These are phyloP conservation scores for Terebella lapidaria DNA, from an alignment of 2,888 invertebrate species.

Conservation along the genomic window DNA sequence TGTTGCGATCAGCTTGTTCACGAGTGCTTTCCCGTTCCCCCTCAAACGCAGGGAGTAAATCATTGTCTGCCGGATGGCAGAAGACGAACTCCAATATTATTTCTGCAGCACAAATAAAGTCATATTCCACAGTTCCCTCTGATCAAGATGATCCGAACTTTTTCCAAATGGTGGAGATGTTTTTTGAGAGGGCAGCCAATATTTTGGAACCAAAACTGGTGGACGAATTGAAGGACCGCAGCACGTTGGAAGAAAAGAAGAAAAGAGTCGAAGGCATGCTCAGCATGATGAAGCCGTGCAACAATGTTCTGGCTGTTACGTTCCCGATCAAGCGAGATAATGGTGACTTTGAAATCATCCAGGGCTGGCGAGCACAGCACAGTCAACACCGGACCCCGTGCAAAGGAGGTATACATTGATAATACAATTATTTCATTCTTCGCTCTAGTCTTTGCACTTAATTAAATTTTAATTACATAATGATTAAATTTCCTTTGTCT, in stretches of 20 bases:
- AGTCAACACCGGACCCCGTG: conserved; percentile 94
- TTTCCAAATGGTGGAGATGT: conserved; percentile 74
- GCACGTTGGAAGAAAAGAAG: conserved; percentile 73
- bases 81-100: too few relatives aligned
- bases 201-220: conserved; percentile 77
- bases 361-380: conserved; percentile 96
- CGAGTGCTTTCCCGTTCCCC: too few relatives aligned
- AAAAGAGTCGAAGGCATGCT: conserved; percentile 86
- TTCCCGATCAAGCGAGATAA: conserved; percentile 95
- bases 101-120: too few relatives aligned
- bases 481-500: too few relatives aligned
- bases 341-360: conserved; percentile 94
- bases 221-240: conserved; percentile 55
- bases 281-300: conserved; percentile 94
- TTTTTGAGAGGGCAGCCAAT: conserved; percentile 92
- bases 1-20: not conserved
- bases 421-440: too few relatives aligned
- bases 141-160: conserved; percentile 16
- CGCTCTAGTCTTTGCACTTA: too few relatives aligned
- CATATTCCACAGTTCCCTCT: not conserved
- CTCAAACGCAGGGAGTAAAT: too few relatives aligned
- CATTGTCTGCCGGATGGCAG: too few relatives aligned
- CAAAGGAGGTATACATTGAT: conserved; percentile 90
- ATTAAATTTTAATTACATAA: too few relatives aligned
- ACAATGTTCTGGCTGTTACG: conserved; percentile 76